Base-by-base conservation (phyloP, 2,113 vertebrate genomes). In the Ceuthmochares aereus region DNA sequence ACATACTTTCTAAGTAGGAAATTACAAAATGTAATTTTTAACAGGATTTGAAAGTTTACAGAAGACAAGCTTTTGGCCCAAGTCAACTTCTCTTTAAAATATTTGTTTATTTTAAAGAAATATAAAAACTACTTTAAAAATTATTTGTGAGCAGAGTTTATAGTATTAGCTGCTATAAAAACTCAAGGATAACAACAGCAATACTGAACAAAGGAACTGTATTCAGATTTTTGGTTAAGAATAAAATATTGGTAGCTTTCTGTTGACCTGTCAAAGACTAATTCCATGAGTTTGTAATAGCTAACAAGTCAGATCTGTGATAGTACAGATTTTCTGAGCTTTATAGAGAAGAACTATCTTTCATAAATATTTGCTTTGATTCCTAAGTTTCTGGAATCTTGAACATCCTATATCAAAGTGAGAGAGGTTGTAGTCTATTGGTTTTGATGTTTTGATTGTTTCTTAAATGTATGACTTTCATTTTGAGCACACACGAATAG, bases 11-110 rank as follows among this genome's bases (percentile, higher is more conserved):
- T 66, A 30, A 66, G 69, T 54, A 75, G 43, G 25, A 78, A 36
- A 83, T 83, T 56, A 47, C 64, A 68, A 21, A 92, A 76, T 16
- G 26, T 64, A 60, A 18, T 55, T 89, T 86, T 84, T 75, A 75
- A 85, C 29, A 68, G n/a, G 27, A 67, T 68, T 76, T 45, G 22
- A 76, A 85, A 73, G n/a, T 49, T 56, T 60, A 22, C 23, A 62
- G 26, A 83, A 66, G 14, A 6, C 22, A 86, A 73, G 25, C 3
- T 54, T 86, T 56, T 81, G 13, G 7, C 63, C 30, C 27, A 34
- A 42, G 22, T 40, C 3, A 66, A 52, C 7, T 21, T 81, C 3
- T 36, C 8, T 70, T 67, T 51, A 74, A 76, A 90, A 66, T 14
- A 74, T 1, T 32, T 15, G 47, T 47, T 47, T 49, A 22, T 49